Percentiles rank a stretch among this genome's conserved stretches.
phyloP scores from a whole-genome alignment of 2,888 invertebrate genomes.

The Siphlonurus alternatus region DNA sequence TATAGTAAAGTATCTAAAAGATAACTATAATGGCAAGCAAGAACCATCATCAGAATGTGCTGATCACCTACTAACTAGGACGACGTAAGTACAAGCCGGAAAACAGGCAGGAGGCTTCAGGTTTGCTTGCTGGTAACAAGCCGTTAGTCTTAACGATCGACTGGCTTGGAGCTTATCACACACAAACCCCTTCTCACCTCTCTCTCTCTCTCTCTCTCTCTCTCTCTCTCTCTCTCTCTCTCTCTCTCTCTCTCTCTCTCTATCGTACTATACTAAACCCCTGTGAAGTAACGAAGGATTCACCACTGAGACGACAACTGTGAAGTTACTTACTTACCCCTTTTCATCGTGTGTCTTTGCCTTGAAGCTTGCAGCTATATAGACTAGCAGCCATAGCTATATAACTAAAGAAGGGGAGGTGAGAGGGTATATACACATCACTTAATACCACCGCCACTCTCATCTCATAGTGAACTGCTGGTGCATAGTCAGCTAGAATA shows the following conservation, averaged over 20 bases:
- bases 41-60: too few relatives aligned
- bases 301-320: neutral
- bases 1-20: too few relatives aligned
- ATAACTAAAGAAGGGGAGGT: neutral
- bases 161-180: neutral
- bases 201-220: neutral
- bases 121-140: neutral
- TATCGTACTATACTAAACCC: neutral
- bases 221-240: constrained; percentile 1
- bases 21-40: too few relatives aligned
- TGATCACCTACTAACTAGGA: too few relatives aligned
- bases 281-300: neutral
- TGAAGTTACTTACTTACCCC: neutral
- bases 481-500: neutral
- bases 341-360: neutral
- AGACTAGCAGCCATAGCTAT: neutral
- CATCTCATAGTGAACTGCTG: too few relatives aligned
- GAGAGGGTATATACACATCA: neutral
- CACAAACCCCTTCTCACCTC: neutral
- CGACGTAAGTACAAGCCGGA: too few relatives aligned
- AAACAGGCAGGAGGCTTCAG: too few relatives aligned
- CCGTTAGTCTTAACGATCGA: neutral
- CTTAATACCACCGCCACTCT: neutral
- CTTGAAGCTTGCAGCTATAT: neutral
- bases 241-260: neutral